Base-by-base conservation (phyloP, 2,888 invertebrate genomes). In the Lochmaea capreae region DNA sequence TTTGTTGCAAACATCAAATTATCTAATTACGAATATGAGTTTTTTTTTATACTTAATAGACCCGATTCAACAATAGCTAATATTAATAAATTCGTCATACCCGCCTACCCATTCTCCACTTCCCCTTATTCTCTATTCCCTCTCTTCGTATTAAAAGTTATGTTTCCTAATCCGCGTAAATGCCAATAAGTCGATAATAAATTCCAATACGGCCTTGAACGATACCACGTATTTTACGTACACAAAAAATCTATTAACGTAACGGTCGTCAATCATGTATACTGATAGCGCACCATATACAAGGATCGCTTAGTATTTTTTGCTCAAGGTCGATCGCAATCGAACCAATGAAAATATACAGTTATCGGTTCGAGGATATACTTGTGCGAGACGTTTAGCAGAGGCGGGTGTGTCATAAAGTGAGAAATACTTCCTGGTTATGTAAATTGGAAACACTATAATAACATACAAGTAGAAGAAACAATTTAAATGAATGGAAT, bases 221-320 rank as follows among this genome's bases (percentile, higher is more conserved):
- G 72, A 72, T 72, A 72, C 58, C 67, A 63, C 68, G 65, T 54
- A 57, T 63, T 54, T 69, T 9, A 67, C n/a, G 49, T 22, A 67
- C 49, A 72, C 54, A 67, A 72, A 72, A 72, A 72, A 67, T 67
- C 62, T 67, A 67, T 72, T 68, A 67, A 67, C 67, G 67, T 68
- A 72, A 72, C 63, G 63, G 62, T 72, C 72, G 68, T 67, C 63
- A 57, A 67, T 67, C 72, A 67, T 57, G 3, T 72, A 67, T 72
- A 67, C 65, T 68, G 68, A 67, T 68, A 72, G 67, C 46, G 67
- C 67, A 1, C 16, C 16, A 12, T 57, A 12, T 49, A 57, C 57
- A 10, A 57, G 57, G 57, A 22, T 10, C 11, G 16, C 10, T 16
- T 9, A 22, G 18, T 57, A 57, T 22, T 16, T 57, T 16, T 22